Conservation (phyloP, 2,113 vertebrate species). For the Peromyscus maniculatus region DNA sequence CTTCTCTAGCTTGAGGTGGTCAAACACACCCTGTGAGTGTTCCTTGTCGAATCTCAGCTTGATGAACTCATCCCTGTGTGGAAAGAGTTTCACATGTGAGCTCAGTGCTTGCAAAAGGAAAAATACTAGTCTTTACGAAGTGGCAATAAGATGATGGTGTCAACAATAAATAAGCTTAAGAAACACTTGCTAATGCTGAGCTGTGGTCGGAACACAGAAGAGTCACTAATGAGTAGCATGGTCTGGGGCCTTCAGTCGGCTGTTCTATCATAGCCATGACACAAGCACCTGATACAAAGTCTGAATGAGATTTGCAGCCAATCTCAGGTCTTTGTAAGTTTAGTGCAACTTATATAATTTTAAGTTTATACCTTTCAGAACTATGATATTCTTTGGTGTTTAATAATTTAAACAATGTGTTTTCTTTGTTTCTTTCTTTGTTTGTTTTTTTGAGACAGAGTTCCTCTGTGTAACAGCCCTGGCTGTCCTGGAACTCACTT, state of each 20-base stretch:
- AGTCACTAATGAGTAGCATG: not conserved
- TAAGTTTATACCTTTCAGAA: not conserved
- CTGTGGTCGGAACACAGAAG: not conserved
- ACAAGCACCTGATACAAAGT: not conserved
- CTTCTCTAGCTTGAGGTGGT: conserved; percentile 38
- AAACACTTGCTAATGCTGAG: not conserved
- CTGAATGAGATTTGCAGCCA: not conserved
- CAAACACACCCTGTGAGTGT: conserved; percentile 2
- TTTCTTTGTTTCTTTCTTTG: no score
- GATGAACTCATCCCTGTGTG: conserved; percentile 34
- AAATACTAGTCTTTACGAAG: not conserved
- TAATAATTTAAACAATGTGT: not conserved
- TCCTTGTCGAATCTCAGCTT: conserved; percentile 51
- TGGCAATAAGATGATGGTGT: not conserved
- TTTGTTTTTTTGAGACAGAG: no score
- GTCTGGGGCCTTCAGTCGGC: not conserved
- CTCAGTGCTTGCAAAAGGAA: not conserved
- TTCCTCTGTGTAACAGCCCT: no score
- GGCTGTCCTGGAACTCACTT: not conserved
- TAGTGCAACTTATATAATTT: not conserved
- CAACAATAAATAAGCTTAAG: not conserved
- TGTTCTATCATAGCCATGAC: not conserved
- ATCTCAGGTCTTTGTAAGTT: not conserved
- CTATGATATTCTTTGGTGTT: not conserved
- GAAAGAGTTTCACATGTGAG: conserved; percentile 27